These are phyloP conservation scores for Bilobella aurantiaca DNA, from an alignment of 1,140 invertebrate genomes.

Conservation along the genomic window DNA sequence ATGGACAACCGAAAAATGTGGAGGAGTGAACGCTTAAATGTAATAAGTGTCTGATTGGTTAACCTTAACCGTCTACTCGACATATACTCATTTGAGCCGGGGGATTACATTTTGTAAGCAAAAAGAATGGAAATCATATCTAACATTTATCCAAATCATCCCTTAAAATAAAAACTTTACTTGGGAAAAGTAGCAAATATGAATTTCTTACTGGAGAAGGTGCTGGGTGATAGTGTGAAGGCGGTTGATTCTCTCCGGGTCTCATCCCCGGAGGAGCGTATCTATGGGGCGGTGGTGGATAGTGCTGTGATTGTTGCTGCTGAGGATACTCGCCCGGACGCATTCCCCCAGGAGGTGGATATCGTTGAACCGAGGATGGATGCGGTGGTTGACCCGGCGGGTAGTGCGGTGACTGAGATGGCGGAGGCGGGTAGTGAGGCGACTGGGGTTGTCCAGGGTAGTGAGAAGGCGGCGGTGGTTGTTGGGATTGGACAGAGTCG, in stretches of 20 bases:
- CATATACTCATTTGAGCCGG: too few relatives aligned
- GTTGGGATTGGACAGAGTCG: neutral
- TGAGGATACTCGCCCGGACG: neutral
- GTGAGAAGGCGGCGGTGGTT: constrained; percentile 17
- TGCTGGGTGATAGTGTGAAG: constrained; percentile 24
- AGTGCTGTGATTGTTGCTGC: neutral
- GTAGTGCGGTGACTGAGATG: constrained; percentile 5
- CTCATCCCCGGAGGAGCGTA: constrained; percentile 23
- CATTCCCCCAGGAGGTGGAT: constrained; percentile 5
- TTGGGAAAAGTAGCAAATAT: too few relatives aligned
- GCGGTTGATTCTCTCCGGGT: constrained; percentile 29
- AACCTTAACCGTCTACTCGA: too few relatives aligned
- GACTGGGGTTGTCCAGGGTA: constrained; percentile 16
- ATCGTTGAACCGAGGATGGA: too few relatives aligned
- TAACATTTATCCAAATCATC: too few relatives aligned
- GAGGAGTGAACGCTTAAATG: too few relatives aligned
- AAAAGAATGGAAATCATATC: too few relatives aligned
- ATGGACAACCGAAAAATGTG: too few relatives aligned
- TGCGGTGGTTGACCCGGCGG: neutral
- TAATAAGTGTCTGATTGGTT: too few relatives aligned
- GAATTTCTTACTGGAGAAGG: constrained; percentile 21
- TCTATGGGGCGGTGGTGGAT: neutral
- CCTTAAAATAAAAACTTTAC: too few relatives aligned
- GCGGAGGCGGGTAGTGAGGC: constrained; percentile 20
- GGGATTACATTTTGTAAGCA: too few relatives aligned